Evolutionary conservation across 2,797 vertebrate genomes (phyloP).

Genomic region (Cyprinella venusta): DNA sequence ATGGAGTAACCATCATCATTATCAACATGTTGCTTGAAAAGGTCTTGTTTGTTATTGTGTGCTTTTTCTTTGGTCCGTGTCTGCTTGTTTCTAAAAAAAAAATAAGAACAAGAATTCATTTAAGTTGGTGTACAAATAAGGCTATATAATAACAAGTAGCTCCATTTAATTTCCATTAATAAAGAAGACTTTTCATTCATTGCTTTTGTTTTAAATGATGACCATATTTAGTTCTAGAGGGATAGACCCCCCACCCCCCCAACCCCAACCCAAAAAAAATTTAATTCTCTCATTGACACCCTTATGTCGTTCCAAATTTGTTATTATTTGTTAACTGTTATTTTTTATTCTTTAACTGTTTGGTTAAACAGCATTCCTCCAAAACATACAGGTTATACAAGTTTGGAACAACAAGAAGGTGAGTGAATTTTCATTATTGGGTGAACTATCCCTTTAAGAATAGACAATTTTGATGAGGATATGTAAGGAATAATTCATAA

Average conservation of each 20-base stretch:
- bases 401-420: neutral
- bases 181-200: neutral
- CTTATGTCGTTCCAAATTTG: neutral
- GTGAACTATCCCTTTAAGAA: neutral
- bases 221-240: neutral
- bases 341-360: too few species aligned
- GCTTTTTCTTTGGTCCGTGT: constrained; percentile 8
- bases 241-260: too few species aligned
- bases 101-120: neutral
- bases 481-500: neutral
- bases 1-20: constrained; percentile 71
- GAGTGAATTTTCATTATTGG: neutral
- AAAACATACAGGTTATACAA: neutral
- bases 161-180: neutral
- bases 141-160: neutral
- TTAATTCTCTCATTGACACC: neutral
- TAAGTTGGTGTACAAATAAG: too few species aligned
- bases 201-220: neutral
- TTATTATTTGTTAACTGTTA: too few species aligned
- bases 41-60: neutral
- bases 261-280: too few species aligned
- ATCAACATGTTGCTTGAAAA: constrained; percentile 9
- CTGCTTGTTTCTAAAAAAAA: constrained; percentile 43
- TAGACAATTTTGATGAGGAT: neutral
- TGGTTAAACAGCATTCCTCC: neutral